Percentiles rank a stretch among this genome's conserved stretches.
Evolutionary conservation across 2,888 invertebrate genomes (phyloP).

Genomic region (Acleris laterana): DNA sequence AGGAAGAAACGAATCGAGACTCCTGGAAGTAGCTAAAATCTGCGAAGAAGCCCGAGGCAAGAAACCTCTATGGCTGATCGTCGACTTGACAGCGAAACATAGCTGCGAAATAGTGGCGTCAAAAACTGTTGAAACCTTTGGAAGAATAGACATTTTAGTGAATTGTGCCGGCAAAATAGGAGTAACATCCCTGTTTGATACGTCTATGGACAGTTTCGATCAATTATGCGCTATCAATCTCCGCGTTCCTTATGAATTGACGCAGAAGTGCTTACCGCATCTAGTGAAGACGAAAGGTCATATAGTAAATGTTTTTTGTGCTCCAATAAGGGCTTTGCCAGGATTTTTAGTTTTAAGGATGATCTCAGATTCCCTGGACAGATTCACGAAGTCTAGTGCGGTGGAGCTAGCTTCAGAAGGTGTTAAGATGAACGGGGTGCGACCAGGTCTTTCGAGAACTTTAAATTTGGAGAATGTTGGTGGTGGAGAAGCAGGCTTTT

Average conservation of each 20-base stretch:
- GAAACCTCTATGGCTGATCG: conserved; percentile 19
- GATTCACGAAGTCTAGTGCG: conserved; percentile 38
- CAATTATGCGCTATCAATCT: conserved; percentile 38
- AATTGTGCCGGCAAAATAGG: conserved; percentile 39
- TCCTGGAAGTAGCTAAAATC: conserved; percentile 24
- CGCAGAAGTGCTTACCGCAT: conserved; percentile 39
- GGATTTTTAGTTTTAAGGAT: conserved; percentile 36
- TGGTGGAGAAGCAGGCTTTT: conserved; percentile 19
- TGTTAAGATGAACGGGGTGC: conserved; percentile 39
- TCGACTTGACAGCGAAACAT: conserved; percentile 23
- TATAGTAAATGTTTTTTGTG: conserved; percentile 28
- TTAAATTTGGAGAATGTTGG: conserved; percentile 38
- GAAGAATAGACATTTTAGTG: conserved; percentile 38
- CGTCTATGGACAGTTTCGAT: conserved; percentile 37
- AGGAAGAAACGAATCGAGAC: conserved; percentile 37
- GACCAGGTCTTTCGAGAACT: conserved; percentile 38
- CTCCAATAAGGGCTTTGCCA: conserved; percentile 27
- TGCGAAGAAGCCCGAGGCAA: conserved; percentile 34
- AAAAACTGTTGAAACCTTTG: conserved; percentile 36
- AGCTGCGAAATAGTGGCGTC: conserved; percentile 32
- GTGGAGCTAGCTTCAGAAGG: conserved; percentile 37
- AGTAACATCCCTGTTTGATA: conserved; percentile 38
- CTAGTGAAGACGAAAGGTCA: conserved; percentile 39
- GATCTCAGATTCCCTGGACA: conserved; percentile 37
- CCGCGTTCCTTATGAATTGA: conserved; percentile 38